A percentile compares a stretch with the other conserved stretches of the same genome.
These are phyloP conservation scores for Cardiocondyla obscurior DNA, from an alignment of 1,140 invertebrate species.

Conservation along the genomic window DNA sequence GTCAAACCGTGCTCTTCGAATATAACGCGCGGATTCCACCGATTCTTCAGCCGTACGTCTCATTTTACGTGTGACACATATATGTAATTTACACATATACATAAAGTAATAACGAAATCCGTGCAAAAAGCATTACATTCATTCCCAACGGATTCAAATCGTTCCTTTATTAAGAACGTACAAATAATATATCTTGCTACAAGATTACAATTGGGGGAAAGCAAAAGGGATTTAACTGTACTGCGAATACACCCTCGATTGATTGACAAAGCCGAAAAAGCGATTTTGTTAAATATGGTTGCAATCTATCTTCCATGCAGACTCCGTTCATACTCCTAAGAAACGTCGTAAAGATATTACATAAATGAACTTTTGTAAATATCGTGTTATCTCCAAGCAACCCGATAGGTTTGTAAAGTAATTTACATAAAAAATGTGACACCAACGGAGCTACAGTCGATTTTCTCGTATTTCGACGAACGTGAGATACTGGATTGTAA, in stretches of 20 bases:
- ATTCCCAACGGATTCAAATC: neutral
- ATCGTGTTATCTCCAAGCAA: slow-evolving; percentile 42
- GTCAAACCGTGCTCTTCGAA: slow-evolving; percentile 35
- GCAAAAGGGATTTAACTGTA: slow-evolving; percentile 45
- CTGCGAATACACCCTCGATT: slow-evolving; percentile 31
- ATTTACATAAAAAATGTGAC: slow-evolving; percentile 63
- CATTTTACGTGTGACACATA: neutral
- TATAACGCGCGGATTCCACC: neutral
- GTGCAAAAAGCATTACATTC: slow-evolving; percentile 35
- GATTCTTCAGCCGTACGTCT: slow-evolving; percentile 3
- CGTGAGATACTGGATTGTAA: neutral
- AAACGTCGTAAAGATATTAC: slow-evolving; percentile 58
- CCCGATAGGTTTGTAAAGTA: slow-evolving; percentile 45
- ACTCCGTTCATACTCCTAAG: slow-evolving; percentile 63
- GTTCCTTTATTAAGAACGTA: slow-evolving; percentile 20
- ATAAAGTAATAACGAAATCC: slow-evolving; percentile 36
- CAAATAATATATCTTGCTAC: slow-evolving; percentile 37
- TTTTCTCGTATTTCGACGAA: neutral
- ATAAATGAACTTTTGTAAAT: slow-evolving; percentile 38
- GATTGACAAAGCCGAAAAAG: slow-evolving; percentile 60
- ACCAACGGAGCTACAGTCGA: slow-evolving; percentile 56
- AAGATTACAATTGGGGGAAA: slow-evolving; percentile 32
- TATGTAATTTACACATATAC: neutral
- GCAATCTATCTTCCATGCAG: slow-evolving; percentile 68
- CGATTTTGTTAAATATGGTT: slow-evolving; percentile 59